Evolutionary conservation across 2,888 invertebrate species (phyloP).

Genomic region (Nomada lathburiana): DNA sequence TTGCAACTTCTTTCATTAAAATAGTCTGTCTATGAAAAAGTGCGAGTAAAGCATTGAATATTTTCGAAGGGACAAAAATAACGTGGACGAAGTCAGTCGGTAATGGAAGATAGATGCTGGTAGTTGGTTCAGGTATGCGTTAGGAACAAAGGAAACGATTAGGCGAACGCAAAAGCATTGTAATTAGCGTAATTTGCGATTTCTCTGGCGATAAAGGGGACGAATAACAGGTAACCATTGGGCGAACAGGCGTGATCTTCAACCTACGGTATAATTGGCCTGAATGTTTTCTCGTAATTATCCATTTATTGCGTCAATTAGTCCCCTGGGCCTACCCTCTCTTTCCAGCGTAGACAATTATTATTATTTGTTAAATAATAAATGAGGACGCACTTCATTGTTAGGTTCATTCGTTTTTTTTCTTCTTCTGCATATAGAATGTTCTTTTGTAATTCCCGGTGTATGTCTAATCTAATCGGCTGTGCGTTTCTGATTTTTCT

Average conservation of each 20-base stretch:
- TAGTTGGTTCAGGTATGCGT: slow-evolving; percentile 8
- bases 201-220: slow-evolving; percentile 42
- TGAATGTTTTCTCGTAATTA: slow-evolving; percentile 39
- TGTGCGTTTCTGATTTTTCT: no score
- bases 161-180: slow-evolving; percentile 28
- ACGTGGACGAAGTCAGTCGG: not conserved
- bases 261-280: slow-evolving; percentile 42
- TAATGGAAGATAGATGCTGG: slow-evolving; percentile 2
- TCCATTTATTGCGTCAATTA: slow-evolving; percentile 23
- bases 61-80: not conserved
- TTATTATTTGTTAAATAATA: not conserved
- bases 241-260: slow-evolving; percentile 41
- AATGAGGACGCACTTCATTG: not conserved
- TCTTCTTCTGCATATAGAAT: not conserved
- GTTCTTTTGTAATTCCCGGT: not conserved
- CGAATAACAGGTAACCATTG: slow-evolving; percentile 16
- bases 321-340: not conserved
- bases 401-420: no score
- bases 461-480: not conserved
- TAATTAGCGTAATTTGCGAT: slow-evolving; percentile 53
- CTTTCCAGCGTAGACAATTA: no score
- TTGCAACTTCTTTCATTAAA: not conserved
- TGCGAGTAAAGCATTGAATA: not conserved
- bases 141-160: slow-evolving; percentile 48
- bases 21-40: not conserved